Evolutionary conservation across 2,888 invertebrate genomes (phyloP).

Genomic region (Amiota mariae): DNA sequence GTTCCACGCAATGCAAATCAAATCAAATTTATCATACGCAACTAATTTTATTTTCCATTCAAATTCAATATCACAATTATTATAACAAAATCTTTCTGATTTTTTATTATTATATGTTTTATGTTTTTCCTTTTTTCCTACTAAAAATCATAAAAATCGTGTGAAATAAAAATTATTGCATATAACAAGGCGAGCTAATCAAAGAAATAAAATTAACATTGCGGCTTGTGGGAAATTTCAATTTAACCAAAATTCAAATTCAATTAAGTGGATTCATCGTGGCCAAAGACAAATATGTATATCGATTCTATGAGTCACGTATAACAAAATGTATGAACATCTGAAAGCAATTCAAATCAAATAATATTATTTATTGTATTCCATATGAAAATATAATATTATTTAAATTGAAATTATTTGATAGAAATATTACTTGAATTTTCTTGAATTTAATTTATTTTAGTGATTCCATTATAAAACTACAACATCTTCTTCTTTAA

Average conservation of each 20-base stretch:
- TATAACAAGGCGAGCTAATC: not conserved
- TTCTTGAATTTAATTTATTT: too few species aligned
- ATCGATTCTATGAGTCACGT: too few species aligned
- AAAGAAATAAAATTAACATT: not conserved
- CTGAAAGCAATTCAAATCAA: not conserved
- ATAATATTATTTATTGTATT: not conserved
- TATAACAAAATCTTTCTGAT: not conserved
- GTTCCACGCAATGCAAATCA: constrained; percentile 42
- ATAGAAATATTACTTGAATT: too few species aligned
- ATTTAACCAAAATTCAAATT: not conserved
- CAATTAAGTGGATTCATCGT: not conserved
- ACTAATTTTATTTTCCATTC: constrained; percentile 38
- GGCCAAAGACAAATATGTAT: too few species aligned
- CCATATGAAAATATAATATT: too few species aligned
- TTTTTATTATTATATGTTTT: not conserved
- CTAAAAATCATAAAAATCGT: not conserved
- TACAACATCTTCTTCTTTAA: too few species aligned
- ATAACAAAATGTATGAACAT: not conserved
- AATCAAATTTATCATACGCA: constrained; percentile 36
- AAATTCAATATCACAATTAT: too few species aligned
- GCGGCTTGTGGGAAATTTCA: not conserved
- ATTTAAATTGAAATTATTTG: too few species aligned
- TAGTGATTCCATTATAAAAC: too few species aligned
- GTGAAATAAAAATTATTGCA: not conserved
- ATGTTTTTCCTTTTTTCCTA: too few species aligned